Evolutionary conservation across 1,140 invertebrate species (phyloP).

Genomic region (Zaprionus ghesquierei): DNA sequence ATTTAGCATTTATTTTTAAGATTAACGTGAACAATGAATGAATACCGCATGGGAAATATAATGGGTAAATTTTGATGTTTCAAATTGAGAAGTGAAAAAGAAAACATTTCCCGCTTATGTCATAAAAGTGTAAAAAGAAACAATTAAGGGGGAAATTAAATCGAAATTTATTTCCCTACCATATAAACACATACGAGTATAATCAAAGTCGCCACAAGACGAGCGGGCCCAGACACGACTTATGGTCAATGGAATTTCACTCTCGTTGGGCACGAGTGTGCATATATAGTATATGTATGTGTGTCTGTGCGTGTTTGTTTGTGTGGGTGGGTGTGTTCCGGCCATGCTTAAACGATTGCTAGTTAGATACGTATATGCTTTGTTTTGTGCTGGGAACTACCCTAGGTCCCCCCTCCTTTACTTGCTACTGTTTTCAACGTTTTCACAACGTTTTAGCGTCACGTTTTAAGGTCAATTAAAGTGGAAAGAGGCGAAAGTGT

Average conservation of each 20-base stretch:
- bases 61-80: neutral
- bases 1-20: neutral
- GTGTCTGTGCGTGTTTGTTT: neutral
- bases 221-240: slow-evolving; percentile 21
- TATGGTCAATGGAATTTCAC: slow-evolving; percentile 46
- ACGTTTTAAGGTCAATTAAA: slow-evolving; percentile 70
- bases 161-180: slow-evolving; percentile 34
- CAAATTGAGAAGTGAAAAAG: neutral
- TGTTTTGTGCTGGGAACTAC: slow-evolving; percentile 43
- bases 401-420: slow-evolving; percentile 2
- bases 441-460: slow-evolving; percentile 64
- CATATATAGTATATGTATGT: slow-evolving; percentile 1
- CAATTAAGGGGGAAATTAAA: slow-evolving; percentile 56
- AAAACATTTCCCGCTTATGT: slow-evolving; percentile 1
- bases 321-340: slow-evolving; percentile 59
- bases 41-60: neutral
- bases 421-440: slow-evolving; percentile 46
- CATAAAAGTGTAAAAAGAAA: slow-evolving; percentile 30
- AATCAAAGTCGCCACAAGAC: slow-evolving; percentile 45
- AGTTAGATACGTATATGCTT: slow-evolving; percentile 48
- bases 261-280: slow-evolving; percentile 18
- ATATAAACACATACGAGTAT: slow-evolving; percentile 14
- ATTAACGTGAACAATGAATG: too few species aligned
- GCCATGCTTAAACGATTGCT: slow-evolving; percentile 69
- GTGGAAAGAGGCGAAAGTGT: slow-evolving; percentile 46